Evolutionary conservation across 2,888 invertebrate species (phyloP).

Genomic region (Crossocerus cetratus): DNA sequence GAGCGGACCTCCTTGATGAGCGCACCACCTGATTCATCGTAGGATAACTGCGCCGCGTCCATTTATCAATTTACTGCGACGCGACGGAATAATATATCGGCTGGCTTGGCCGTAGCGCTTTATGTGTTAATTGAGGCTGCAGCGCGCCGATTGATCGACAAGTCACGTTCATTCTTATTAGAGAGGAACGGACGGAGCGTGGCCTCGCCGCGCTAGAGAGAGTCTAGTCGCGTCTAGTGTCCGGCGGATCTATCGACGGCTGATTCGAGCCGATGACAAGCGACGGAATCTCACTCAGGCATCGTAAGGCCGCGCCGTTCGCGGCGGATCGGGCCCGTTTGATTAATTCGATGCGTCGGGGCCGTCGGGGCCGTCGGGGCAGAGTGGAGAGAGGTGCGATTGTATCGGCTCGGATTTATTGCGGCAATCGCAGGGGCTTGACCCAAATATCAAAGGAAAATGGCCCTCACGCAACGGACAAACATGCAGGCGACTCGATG

Average conservation of each 20-base stretch:
- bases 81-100: not conserved
- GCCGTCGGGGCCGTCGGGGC: not conserved
- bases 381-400: not conserved
- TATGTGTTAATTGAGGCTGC: slow-evolving; percentile 1
- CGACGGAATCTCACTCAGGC: not conserved
- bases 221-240: not conserved
- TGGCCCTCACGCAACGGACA: not conserved
- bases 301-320: not conserved
- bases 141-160: slow-evolving; percentile 31
- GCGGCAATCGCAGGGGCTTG: not conserved
- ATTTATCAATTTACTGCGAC: slow-evolving; percentile 25
- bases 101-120: not conserved
- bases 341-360: slow-evolving; percentile 1
- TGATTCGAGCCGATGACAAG: not conserved
- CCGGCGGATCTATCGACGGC: slow-evolving; percentile 6
- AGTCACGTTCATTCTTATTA: slow-evolving; percentile 42
- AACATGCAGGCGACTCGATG: not conserved
- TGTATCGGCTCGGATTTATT: not conserved
- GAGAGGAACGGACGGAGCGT: not conserved
- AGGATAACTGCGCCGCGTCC: slow-evolving; percentile 8
- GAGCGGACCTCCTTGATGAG: not conserved
- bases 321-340: not conserved
- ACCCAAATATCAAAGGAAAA: not conserved
- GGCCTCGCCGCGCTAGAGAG: not conserved
- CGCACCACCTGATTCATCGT: slow-evolving; percentile 9